Base-by-base conservation (phyloP, 30 jellyfish, hydroid and myxozoan genomes). In the Hydractinia symbiolongicarpus region DNA sequence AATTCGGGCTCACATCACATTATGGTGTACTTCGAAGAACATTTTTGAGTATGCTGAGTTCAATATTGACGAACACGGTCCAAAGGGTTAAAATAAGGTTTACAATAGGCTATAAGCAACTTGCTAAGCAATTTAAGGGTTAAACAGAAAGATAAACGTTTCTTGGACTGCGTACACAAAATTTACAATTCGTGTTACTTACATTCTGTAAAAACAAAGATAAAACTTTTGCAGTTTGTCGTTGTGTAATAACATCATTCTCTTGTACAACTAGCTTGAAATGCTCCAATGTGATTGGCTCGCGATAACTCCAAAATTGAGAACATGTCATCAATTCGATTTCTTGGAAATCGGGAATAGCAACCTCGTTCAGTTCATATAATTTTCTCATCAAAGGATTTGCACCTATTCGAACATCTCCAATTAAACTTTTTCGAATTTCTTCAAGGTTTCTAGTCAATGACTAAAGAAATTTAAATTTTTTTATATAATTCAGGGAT, bases 301-400 rank as follows among this genome's bases (percentile, higher is more conserved):
- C 52, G 74, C 95, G 72, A 54, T 71, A 86, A 4, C 79, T 66
- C 95, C 95, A 86, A 77, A 86, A 81, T 17, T 79, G 86, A 14
- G 69, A 69, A 78, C 70, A 84, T 5, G 72, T 86, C 55, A 70
- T 54, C 55, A 82, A 81, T 56, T 70, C 73, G 49, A 78, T 21
- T 50, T 61, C 72, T 14, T 77, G 11, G 30, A 40, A 66, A 5
- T 30, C 76, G 9, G 61, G 84, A n/a, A 66, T 73, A 64, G 50
- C 85, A 30, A 15, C 73, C 15, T 58, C 52, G 58, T 86, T 89
- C 15, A 66, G 75, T 61, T 86, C 95, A 69, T 78, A 86, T 50
- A 86, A 40, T 16, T 76, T 60, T 66, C 88, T 54, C 83, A 86
- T 79, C 21, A 76, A 50, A 15, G 54, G 58, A 6, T 55, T 50